Percentiles rank a stretch among this genome's conserved stretches.
Conservation (phyloP, 2,113 vertebrate genomes). For the Turnix velox region DNA sequence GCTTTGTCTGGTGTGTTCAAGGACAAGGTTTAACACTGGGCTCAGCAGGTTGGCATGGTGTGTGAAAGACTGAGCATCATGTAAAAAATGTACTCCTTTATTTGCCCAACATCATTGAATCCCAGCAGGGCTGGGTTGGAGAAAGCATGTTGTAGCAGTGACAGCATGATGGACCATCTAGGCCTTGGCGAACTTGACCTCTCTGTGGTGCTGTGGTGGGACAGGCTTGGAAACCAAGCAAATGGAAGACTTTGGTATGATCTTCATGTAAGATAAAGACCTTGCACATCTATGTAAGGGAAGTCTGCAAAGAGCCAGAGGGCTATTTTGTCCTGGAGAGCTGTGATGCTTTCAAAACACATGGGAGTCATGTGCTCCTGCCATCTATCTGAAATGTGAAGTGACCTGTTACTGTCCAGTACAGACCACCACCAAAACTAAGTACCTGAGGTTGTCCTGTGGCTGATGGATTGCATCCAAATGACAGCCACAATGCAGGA, state of each 20-base stretch:
- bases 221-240: neutral
- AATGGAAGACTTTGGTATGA: neutral
- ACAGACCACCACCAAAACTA: neutral
- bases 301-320: neutral
- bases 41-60: neutral
- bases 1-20: neutral
- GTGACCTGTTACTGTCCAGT: neutral
- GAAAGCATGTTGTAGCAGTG: rapidly evolving
- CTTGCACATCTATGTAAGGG: neutral
- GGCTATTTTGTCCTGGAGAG: neutral
- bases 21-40: neutral
- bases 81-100: neutral
- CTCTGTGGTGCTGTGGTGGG: neutral
- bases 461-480: neutral
- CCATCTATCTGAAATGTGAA: neutral
- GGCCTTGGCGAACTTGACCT: neutral
- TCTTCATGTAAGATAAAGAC: neutral
- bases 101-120: neutral
- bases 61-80: neutral
- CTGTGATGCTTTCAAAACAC: neutral
- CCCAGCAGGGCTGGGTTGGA: neutral
- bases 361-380: neutral
- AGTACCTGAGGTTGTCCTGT: neutral
- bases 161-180: neutral
- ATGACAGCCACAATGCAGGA: neutral